phyloP scores from a whole-genome alignment of 2,888 invertebrate species.

The Drosophila demipolita region DNA sequence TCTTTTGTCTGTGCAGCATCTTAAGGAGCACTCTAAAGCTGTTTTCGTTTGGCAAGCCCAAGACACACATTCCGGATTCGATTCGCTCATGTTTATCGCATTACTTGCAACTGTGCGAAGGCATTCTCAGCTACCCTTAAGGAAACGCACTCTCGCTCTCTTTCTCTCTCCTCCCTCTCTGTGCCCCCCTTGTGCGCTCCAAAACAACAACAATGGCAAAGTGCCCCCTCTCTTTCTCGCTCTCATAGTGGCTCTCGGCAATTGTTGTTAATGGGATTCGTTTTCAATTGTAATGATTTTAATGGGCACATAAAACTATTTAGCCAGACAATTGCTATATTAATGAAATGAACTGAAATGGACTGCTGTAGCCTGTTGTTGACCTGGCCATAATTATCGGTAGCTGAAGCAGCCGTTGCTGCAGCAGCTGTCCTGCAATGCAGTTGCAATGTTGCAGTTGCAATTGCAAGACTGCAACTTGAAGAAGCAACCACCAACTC shows the following conservation, averaged over 20 bases:
- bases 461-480: conserved; percentile 41
- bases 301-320: conserved; percentile 60
- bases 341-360: conserved; percentile 15
- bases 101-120: conserved; percentile 32
- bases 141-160: not conserved
- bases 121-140: conserved; percentile 51
- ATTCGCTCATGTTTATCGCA: conserved; percentile 35
- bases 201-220: conserved; percentile 21
- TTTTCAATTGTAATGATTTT: conserved; percentile 52
- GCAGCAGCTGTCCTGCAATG: conserved; percentile 54
- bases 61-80: conserved; percentile 46
- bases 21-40: conserved; percentile 48
- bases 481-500: conserved; percentile 47
- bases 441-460: conserved; percentile 47
- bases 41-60: conserved; percentile 17
- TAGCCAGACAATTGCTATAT: conserved; percentile 21
- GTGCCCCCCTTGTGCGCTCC: conserved; percentile 12
- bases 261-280: conserved; percentile 51
- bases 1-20: conserved; percentile 42
- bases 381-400: conserved; percentile 19
- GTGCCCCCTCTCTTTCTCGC: conserved; percentile 25
- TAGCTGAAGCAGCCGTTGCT: not conserved
- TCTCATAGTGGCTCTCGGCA: conserved; percentile 11
- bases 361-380: conserved; percentile 6
- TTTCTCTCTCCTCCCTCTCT: not conserved